phyloP scores from a whole-genome alignment of 2,797 vertebrate species.

The Etheostoma nigrum region DNA sequence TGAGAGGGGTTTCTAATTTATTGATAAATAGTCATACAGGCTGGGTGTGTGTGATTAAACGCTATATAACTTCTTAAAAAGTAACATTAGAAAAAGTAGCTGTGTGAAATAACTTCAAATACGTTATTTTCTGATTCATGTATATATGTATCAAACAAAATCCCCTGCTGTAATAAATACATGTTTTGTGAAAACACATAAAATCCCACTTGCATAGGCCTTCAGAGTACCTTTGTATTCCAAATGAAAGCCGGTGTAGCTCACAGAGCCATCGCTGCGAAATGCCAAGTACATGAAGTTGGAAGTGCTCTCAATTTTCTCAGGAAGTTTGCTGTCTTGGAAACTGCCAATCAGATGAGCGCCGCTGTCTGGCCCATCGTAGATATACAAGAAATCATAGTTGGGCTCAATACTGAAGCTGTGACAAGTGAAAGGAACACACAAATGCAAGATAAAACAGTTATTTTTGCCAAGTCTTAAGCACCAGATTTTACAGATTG shows the following conservation, averaged over 20 bases:
- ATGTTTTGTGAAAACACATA: slow-evolving; percentile 30
- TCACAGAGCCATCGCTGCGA: slow-evolving; percentile 97
- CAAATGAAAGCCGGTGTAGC: slow-evolving; percentile 97
- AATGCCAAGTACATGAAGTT: slow-evolving; percentile 97
- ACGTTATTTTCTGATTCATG: slow-evolving; percentile 10
- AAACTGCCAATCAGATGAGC: slow-evolving; percentile 95
- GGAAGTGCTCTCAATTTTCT: slow-evolving; percentile 96
- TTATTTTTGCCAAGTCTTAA: slow-evolving; percentile 55
- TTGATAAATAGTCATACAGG: slow-evolving; percentile 18
- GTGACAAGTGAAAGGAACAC: slow-evolving; percentile 55
- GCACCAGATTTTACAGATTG: slow-evolving; percentile 56
- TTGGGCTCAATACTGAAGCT: slow-evolving; percentile 99
- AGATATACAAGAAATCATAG: slow-evolving; percentile 98
- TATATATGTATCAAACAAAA: slow-evolving; percentile 38
- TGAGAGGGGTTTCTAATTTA: slow-evolving; percentile 18
- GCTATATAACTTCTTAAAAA: slow-evolving; percentile 32
- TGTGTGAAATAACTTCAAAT: slow-evolving; percentile 34
- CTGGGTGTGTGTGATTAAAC: slow-evolving; percentile 25
- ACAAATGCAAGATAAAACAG: slow-evolving; percentile 53
- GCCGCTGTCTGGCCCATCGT: slow-evolving; percentile 93
- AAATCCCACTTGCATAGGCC: slow-evolving; percentile 13
- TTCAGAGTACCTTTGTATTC: slow-evolving; percentile 94
- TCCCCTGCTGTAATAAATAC: slow-evolving; percentile 30
- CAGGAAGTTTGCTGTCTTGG: slow-evolving; percentile 97
- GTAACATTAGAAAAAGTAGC: slow-evolving; percentile 28